Conservation (phyloP, 2,797 vertebrate species). For the Callimico goeldii region DNA sequence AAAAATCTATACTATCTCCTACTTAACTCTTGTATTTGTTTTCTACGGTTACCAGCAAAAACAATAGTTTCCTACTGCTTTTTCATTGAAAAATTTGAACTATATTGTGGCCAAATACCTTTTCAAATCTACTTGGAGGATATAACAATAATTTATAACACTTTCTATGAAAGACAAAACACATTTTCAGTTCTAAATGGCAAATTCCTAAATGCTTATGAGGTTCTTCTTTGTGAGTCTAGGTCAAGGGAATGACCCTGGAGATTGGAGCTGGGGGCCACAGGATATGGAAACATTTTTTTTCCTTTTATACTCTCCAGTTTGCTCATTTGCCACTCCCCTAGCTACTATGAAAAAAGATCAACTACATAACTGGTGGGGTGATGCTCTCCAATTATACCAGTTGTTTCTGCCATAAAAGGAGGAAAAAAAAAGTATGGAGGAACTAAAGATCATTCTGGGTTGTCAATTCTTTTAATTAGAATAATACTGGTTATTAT, state of each 20-base stretch:
- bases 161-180: neutral
- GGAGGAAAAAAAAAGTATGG: neutral
- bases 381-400: neutral
- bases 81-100: conserved; percentile 17
- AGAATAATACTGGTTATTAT: neutral
- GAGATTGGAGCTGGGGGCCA: neutral
- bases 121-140: neutral
- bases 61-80: neutral
- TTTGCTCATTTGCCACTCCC: neutral
- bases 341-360: neutral
- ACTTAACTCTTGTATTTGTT: neutral
- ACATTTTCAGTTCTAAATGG: neutral
- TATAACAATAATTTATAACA: neutral
- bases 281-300: neutral
- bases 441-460: neutral
- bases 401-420: neutral
- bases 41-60: conserved; percentile 1
- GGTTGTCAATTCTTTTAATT: conserved; percentile 15
- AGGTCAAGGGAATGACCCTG: neutral
- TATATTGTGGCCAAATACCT: neutral
- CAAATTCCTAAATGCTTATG: neutral
- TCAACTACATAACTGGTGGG: neutral
- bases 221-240: neutral
- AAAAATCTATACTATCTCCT: neutral
- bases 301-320: neutral